Conservation (phyloP, 2,113 vertebrate species). For the Arizona elegans region DNA sequence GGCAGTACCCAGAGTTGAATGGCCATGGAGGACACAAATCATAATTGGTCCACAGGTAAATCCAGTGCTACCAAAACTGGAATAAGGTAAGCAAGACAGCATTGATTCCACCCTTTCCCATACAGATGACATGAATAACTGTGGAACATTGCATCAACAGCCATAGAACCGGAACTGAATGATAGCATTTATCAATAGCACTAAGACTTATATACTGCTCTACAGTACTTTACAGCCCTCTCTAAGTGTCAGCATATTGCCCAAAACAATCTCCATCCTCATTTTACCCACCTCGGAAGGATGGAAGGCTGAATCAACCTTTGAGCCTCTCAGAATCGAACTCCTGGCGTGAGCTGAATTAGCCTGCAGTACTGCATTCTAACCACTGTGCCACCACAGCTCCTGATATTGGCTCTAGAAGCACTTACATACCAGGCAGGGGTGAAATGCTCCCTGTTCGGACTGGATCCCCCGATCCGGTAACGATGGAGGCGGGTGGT, state of each 20-base stretch:
- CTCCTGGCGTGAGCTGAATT: neutral
- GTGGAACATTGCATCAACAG: neutral
- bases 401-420: neutral
- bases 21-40: neutral
- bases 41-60: neutral
- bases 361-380: neutral
- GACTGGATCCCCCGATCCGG: no score
- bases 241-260: neutral
- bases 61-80: neutral
- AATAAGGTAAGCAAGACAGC: neutral
- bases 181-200: neutral
- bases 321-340: neutral
- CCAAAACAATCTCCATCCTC: neutral
- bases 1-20: neutral
- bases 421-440: neutral
- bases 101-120: neutral
- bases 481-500: no score
- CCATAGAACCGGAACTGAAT: neutral
- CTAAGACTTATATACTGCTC: neutral
- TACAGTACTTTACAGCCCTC: neutral
- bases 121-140: neutral
- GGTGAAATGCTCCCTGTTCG: no score
- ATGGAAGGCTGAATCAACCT: neutral
- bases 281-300: neutral
- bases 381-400: neutral